Conservation (phyloP, 2,888 invertebrate species). For the Nycteola revayana region DNA sequence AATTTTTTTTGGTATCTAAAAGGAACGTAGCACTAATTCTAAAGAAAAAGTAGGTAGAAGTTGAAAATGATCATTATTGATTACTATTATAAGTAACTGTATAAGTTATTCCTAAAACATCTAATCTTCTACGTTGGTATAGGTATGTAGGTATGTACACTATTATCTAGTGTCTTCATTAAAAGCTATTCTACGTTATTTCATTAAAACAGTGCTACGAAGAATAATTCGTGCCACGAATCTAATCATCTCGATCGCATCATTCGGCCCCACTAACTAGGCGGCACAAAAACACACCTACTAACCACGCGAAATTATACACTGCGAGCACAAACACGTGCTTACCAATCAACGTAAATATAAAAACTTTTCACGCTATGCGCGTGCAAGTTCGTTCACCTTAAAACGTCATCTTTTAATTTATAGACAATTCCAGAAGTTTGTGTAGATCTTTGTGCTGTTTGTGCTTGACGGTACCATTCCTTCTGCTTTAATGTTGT, state of each 20-base stretch:
- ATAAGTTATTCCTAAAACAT: too few species aligned
- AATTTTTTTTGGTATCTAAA: too few species aligned
- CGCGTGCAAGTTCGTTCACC: conserved; percentile 30
- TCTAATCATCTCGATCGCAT: conserved; percentile 26
- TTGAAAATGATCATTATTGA: too few species aligned
- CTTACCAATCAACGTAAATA: conserved; percentile 24
- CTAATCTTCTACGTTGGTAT: too few species aligned
- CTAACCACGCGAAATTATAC: conserved; percentile 31
- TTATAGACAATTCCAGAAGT: conserved; percentile 31
- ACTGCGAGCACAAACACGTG: conserved; percentile 25
- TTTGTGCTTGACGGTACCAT: too few species aligned
- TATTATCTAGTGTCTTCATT: too few species aligned
- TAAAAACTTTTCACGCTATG: conserved; percentile 33
- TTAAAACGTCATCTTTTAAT: conserved; percentile 1
- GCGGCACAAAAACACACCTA: conserved; percentile 23
- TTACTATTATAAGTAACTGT: too few species aligned
- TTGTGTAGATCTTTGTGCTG: conserved; percentile 30
- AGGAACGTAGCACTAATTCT: too few species aligned
- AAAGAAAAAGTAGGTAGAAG: too few species aligned
- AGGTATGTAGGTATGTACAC: too few species aligned
- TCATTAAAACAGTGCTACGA: too few species aligned
- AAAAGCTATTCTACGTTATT: too few species aligned
- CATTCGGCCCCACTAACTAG: conserved; percentile 24
- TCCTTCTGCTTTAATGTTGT: conserved; percentile 52
- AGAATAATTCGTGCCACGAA: conserved; percentile 1